These are phyloP conservation scores for Hirtodrosophila cameraria DNA, from an alignment of 2,888 invertebrate genomes.

Conservation along the genomic window DNA sequence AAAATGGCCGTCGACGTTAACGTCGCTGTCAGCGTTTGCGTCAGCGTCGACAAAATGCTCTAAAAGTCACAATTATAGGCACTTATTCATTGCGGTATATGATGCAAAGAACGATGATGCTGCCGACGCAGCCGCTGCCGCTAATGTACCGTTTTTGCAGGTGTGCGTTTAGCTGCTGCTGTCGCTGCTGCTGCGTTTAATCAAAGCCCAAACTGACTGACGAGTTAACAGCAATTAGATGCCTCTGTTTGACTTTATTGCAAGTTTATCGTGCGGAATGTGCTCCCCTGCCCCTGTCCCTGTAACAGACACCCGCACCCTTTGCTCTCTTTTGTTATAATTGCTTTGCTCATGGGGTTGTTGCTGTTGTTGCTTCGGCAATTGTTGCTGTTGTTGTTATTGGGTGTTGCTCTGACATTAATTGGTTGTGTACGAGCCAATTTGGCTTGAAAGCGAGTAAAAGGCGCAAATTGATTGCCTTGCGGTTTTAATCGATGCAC, in stretches of 20 bases:
- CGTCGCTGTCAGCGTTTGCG: not conserved
- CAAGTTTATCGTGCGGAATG: constrained; percentile 74
- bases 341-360: constrained; percentile 50
- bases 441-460: constrained; percentile 64
- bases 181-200: constrained; percentile 58
- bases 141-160: constrained; percentile 2
- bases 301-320: constrained; percentile 3
- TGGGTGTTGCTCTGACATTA: constrained; percentile 65
- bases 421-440: constrained; percentile 75
- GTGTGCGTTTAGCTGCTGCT: constrained; percentile 3
- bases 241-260: constrained; percentile 75
- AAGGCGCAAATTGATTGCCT: constrained; percentile 81
- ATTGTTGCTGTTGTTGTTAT: constrained; percentile 11
- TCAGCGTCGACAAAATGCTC: constrained; percentile 33
- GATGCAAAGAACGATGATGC: constrained; percentile 68
- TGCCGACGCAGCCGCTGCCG: constrained; percentile 12
- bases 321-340: constrained; percentile 28
- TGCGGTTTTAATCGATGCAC: constrained; percentile 81
- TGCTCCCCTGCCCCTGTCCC: constrained; percentile 7
- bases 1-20: constrained; percentile 54
- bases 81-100: constrained; percentile 78
- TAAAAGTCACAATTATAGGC: constrained; percentile 77
- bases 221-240: constrained; percentile 76
- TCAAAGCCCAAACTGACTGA: constrained; percentile 55
- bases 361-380: too few species aligned